A percentile compares a stretch with the other conserved stretches of the same genome.
Conservation (phyloP, 2,113 vertebrate species). For the Oryzias curvinotus region DNA sequence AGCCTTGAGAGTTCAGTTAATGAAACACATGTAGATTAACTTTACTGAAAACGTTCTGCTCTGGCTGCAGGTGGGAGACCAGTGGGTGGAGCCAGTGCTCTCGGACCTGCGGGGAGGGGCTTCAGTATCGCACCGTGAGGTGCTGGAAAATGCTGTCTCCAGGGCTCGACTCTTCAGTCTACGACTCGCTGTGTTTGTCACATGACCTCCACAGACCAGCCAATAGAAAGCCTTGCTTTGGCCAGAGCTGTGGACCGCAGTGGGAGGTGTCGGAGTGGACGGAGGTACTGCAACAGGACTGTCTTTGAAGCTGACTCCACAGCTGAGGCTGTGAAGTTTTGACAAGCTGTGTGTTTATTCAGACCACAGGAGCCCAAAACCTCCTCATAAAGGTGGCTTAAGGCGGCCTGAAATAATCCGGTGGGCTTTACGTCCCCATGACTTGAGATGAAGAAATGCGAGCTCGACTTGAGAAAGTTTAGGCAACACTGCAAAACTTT, state of each 20-base stretch:
- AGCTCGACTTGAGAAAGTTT: too few relatives aligned
- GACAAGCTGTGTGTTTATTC: too few relatives aligned
- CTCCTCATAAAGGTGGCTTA: too few relatives aligned
- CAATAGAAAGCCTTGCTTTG: constrained; percentile 84
- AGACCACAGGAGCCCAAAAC: too few relatives aligned
- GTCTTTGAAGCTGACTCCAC: too few relatives aligned
- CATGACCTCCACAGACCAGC: constrained; percentile 84
- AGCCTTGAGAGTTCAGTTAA: neutral
- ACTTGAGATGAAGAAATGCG: too few relatives aligned
- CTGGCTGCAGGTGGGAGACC: constrained; percentile 84
- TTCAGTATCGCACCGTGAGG: constrained; percentile 85
- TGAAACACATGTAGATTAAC: accelerated
- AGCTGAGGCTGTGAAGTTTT: too few relatives aligned
- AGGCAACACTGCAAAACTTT: too few relatives aligned
- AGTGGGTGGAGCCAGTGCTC: constrained; percentile 90
- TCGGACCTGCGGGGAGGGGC: constrained; percentile 84
- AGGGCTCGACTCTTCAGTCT: constrained; percentile 88
- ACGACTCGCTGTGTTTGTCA: constrained; percentile 84
- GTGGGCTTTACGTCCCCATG: too few relatives aligned
- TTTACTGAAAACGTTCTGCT: neutral
- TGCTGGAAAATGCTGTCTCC: constrained; percentile 93
- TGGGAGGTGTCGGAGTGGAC: constrained; percentile 88
- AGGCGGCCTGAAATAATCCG: too few relatives aligned
- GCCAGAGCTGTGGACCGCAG: constrained; percentile 87
- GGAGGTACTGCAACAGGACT: constrained; percentile 67